These are phyloP conservation scores for Hirtodrosophila alboralis DNA, from an alignment of 2,888 invertebrate species.

Conservation along the genomic window DNA sequence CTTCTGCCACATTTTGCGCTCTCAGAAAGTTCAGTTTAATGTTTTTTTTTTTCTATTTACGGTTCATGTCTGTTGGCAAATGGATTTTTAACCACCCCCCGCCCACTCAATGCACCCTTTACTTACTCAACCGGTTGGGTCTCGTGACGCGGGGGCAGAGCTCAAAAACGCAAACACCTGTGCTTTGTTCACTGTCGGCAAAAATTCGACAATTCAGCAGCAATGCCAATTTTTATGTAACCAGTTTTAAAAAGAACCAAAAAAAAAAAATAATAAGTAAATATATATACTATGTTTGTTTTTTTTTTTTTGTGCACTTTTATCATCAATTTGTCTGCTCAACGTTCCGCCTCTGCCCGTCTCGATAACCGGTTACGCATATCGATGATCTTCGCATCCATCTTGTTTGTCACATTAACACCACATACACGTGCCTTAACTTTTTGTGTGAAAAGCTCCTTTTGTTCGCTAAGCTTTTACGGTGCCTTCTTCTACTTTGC, in stretches of 20 bases:
- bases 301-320: no score
- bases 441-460: no score
- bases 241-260: constrained; percentile 52
- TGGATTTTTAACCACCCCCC: neutral
- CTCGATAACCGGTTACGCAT: no score
- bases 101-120: no score
- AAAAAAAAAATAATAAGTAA: constrained; percentile 1
- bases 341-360: no score
- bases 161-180: constrained; percentile 48
- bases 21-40: no score
- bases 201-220: constrained; percentile 13
- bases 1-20: neutral
- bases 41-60: constrained; percentile 10
- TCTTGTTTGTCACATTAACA: no score
- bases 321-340: no score
- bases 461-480: no score
- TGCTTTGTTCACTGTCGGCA: constrained; percentile 8
- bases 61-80: constrained; percentile 3
- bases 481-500: no score
- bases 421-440: no score
- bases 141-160: constrained; percentile 50
- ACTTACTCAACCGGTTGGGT: constrained; percentile 3
- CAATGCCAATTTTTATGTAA: constrained; percentile 65
- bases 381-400: no score
- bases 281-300: neutral